A percentile compares a stretch with the other conserved stretches of the same genome.
Evolutionary conservation across 2,888 invertebrate genomes (phyloP).

Genomic region (Drosophila sordidula): DNA sequence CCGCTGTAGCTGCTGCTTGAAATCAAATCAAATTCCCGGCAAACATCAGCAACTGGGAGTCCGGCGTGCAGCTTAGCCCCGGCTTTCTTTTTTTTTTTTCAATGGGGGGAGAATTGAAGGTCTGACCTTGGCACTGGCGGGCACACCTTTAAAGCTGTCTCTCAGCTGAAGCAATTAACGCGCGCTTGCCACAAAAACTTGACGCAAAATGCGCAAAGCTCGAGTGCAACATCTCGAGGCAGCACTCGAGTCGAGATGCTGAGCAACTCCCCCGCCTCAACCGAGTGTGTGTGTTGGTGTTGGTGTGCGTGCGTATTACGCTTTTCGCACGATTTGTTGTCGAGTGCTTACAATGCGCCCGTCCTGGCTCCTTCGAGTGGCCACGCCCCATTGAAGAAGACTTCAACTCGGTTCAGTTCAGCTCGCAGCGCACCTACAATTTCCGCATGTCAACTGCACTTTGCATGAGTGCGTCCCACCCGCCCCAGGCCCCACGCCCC

Average conservation of each 20-base stretch:
- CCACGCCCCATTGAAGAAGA: constrained; percentile 64
- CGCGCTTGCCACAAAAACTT: constrained; percentile 25
- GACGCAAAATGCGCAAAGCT: constrained; percentile 44
- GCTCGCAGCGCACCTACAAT: constrained; percentile 68
- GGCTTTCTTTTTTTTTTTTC: not conserved
- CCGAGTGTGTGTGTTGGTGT: not conserved
- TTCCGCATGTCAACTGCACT: constrained; percentile 81
- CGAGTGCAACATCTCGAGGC: constrained; percentile 39
- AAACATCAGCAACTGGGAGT: constrained; percentile 31
- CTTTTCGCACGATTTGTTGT: constrained; percentile 62
- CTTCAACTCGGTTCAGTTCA: constrained; percentile 45
- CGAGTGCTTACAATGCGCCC: constrained; percentile 35
- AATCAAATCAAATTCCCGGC: constrained; percentile 75
- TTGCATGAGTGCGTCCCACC: constrained; percentile 74
- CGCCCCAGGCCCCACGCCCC: not conserved
- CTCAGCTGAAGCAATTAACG: constrained; percentile 40
- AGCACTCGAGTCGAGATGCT: constrained; percentile 12
- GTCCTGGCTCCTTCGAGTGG: constrained; percentile 30
- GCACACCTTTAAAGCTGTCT: not conserved
- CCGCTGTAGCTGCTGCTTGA: constrained; percentile 41
- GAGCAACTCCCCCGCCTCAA: not conserved
- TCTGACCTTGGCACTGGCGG: constrained; percentile 2
- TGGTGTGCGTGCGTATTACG: constrained; percentile 53
- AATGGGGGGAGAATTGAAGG: too few relatives aligned
- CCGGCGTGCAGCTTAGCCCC: not conserved